Percentiles rank a stretch among this genome's conserved stretches.
Conservation (phyloP, 2,113 vertebrate genomes). For the Burhinus bistriatus region DNA sequence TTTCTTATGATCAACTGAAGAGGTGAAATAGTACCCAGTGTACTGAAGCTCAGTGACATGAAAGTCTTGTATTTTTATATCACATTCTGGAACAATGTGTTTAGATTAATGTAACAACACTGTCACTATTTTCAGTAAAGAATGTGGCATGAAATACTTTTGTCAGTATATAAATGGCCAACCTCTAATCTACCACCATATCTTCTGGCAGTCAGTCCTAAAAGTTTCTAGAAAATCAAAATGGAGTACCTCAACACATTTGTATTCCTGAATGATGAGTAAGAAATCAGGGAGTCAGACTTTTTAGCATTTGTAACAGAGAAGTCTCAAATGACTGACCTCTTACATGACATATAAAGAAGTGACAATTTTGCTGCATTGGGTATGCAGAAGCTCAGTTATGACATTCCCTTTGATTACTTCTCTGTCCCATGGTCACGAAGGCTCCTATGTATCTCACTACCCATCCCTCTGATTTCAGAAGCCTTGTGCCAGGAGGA, state of each 20-base stretch:
- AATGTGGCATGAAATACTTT: not conserved
- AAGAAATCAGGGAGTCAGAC: not conserved
- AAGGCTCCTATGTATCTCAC: not conserved
- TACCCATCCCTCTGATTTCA: not conserved
- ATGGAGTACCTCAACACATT: not conserved
- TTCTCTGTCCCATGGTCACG: not conserved
- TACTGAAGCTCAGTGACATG: not conserved
- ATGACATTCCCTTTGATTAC: not conserved
- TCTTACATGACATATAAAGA: not conserved
- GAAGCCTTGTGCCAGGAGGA: not conserved
- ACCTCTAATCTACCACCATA: not conserved
- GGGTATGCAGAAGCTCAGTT: not conserved
- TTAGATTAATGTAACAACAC: not conserved
- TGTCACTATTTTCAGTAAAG: not conserved
- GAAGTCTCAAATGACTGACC: not conserved
- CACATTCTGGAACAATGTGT: not conserved
- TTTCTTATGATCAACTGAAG: not conserved
- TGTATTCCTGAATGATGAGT: not conserved
- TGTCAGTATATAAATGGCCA: not conserved
- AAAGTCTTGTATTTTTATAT: not conserved
- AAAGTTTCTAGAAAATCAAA: not conserved
- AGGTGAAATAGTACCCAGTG: not conserved
- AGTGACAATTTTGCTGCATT: not conserved
- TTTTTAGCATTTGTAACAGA: not conserved
- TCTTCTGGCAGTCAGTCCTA: not conserved